These are phyloP conservation scores for Gavialis gangeticus DNA, from an alignment of 2,113 vertebrate species.

Conservation along the genomic window DNA sequence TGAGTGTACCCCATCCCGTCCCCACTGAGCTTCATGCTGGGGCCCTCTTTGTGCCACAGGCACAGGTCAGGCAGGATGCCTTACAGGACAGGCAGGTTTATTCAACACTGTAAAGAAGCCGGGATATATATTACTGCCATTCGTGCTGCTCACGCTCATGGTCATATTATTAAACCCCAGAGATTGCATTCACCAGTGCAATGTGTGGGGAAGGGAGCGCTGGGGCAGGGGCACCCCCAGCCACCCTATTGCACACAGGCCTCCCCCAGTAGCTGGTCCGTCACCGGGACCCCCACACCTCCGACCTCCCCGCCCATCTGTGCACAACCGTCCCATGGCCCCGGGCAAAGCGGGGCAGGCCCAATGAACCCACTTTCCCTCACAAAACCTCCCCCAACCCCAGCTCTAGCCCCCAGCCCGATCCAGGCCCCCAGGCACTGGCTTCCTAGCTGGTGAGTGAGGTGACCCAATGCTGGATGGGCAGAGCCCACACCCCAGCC, in stretches of 20 bases:
- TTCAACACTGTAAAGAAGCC: slow-evolving; percentile 73
- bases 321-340: background rate
- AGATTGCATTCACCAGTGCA: slow-evolving; percentile 61
- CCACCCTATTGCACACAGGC: background rate
- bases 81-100: slow-evolving; percentile 30
- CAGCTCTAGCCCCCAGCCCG: background rate
- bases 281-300: background rate
- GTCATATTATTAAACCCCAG: slow-evolving; percentile 44
- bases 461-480: background rate
- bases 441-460: background rate
- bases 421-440: background rate
- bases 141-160: slow-evolving; percentile 15
- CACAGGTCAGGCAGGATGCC: fast-evolving
- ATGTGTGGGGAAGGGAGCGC: slow-evolving; percentile 35
- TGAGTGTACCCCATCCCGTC: background rate
- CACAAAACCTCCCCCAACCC: background rate
- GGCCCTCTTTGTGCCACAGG: background rate
- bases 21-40: fast-evolving
- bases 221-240: background rate
- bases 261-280: background rate
- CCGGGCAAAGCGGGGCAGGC: fast-evolving
- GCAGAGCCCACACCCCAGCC: fast-evolving
- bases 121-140: slow-evolving; percentile 70
- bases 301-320: background rate
- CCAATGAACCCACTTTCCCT: fast-evolving